phyloP scores from a whole-genome alignment of 1,140 invertebrate genomes.

The Drosophila lini region DNA sequence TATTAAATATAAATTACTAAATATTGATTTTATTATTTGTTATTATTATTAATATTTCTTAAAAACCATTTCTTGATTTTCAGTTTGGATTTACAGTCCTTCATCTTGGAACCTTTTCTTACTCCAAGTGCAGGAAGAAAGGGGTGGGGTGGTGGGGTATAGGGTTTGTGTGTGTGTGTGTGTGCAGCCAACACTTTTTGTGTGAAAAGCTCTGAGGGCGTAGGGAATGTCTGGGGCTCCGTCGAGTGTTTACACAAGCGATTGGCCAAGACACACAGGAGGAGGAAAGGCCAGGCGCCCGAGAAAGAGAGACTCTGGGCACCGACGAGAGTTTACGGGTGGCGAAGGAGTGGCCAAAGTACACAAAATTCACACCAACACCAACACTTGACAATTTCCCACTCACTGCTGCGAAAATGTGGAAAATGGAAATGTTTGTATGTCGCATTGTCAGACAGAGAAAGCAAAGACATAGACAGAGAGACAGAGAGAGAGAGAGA shows the following conservation, averaged over 20 bases:
- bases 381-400: slow-evolving; percentile 75
- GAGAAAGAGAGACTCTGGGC: slow-evolving; percentile 8
- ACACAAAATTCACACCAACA: slow-evolving; percentile 84
- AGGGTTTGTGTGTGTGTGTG: slow-evolving; percentile 1
- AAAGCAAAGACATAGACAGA: background rate
- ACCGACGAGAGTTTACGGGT: slow-evolving; percentile 5
- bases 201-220: slow-evolving; percentile 72
- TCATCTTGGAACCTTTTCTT: background rate
- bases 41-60: background rate
- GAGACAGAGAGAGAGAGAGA: slow-evolving; percentile 26
- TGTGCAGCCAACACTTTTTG: slow-evolving; percentile 75
- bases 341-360: slow-evolving; percentile 84
- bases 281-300: background rate
- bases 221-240: slow-evolving; percentile 48
- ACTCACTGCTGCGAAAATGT: slow-evolving; percentile 22
- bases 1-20: no score
- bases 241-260: slow-evolving; percentile 73
- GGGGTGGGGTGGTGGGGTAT: background rate
- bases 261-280: slow-evolving; percentile 71
- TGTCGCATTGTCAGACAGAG: slow-evolving; percentile 23
- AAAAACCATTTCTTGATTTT: background rate
- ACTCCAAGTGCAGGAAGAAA: background rate
- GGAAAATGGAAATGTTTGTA: slow-evolving; percentile 48
- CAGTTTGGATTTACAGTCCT: background rate
- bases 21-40: no score